Conservation (phyloP, 2,113 vertebrate genomes). For the Hystrix brachyura region DNA sequence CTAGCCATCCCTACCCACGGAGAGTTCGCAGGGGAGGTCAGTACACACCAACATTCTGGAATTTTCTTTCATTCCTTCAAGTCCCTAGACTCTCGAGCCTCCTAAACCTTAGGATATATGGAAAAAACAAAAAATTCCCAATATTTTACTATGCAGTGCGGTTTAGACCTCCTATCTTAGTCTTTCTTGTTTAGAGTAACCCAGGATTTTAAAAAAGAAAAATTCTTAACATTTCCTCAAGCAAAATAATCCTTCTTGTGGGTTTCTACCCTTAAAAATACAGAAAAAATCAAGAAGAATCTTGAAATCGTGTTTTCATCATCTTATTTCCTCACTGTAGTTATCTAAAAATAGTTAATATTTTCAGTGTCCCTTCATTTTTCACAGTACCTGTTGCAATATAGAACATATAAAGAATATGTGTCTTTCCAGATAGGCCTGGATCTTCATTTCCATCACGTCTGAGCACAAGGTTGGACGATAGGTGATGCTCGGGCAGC, state of each 20-base stretch:
- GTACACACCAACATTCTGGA: not conserved
- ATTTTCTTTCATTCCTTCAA: not conserved
- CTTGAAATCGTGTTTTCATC: not conserved
- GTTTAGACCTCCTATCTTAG: not conserved
- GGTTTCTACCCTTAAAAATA: conserved; percentile 6
- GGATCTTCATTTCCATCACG: not conserved
- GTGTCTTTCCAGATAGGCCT: not conserved
- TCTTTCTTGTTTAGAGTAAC: not conserved
- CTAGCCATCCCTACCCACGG: not conserved
- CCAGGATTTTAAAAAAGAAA: not conserved
- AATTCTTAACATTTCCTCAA: not conserved
- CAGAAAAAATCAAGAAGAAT: not conserved
- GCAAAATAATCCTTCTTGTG: not conserved
- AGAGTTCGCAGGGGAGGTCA: not conserved
- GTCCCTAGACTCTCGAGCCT: not conserved
- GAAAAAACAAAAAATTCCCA: not conserved
- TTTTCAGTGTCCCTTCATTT: not conserved
- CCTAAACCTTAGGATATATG: not conserved
- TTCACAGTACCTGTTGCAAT: not conserved
- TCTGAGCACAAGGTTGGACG: not conserved
- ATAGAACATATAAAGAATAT: not conserved
- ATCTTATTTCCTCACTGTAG: conserved; percentile 3
- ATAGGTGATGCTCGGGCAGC: not conserved
- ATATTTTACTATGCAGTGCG: not conserved
- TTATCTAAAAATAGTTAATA: conserved; percentile 10